Percentiles rank a stretch among this genome's conserved stretches.
phyloP scores from a whole-genome alignment of 2,797 vertebrate species.

The Diceros bicornis region DNA sequence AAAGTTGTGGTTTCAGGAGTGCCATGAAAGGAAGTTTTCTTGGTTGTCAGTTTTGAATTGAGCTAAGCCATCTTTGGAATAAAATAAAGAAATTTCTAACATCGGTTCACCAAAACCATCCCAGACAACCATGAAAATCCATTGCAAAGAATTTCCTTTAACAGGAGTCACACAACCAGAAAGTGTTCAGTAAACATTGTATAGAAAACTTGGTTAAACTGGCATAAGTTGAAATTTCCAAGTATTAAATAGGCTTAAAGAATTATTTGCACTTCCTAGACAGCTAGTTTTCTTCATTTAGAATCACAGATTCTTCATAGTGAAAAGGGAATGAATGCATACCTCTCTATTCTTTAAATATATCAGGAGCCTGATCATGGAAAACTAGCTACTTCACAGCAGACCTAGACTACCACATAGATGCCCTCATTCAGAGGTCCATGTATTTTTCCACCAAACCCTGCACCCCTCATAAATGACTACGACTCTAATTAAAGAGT shows the following conservation, averaged over 20 bases:
- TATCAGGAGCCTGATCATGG: neutral
- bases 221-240: neutral
- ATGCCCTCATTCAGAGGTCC: fast-evolving
- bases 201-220: neutral
- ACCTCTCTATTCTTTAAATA: fast-evolving
- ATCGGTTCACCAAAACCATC: neutral
- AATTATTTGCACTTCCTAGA: neutral
- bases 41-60: neutral
- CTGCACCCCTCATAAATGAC: too few species aligned
- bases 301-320: neutral
- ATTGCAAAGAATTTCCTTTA: neutral
- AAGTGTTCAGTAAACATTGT: neutral
- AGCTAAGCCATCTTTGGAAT: too few species aligned
- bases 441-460: neutral
- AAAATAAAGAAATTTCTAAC: neutral
- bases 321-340: neutral
- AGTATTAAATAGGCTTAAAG: neutral
- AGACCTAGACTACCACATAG: fast-evolving
- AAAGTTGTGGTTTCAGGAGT: neutral
- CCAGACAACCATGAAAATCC: neutral
- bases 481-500: neutral
- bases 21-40: neutral
- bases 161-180: neutral
- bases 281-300: neutral
- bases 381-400: too few species aligned